Conservation (phyloP, 1,140 invertebrate genomes). For the Anastatus disparis region DNA sequence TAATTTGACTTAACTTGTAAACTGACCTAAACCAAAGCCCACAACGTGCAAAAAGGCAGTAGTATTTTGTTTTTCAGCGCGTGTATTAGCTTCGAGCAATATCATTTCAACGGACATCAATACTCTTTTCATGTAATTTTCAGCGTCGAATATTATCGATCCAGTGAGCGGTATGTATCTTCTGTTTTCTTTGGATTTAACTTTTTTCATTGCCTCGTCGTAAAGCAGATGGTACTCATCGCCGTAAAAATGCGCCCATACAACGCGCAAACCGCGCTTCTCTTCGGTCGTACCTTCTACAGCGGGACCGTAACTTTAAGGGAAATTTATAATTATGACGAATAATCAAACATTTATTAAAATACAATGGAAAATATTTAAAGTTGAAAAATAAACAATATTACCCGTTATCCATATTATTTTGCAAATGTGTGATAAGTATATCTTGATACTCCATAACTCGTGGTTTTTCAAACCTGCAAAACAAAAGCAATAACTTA, state of each 20-base stretch:
- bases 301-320: constrained; percentile 42
- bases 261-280: constrained; percentile 47
- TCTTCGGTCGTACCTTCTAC: constrained; percentile 45
- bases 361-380: neutral
- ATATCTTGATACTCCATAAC: constrained; percentile 72
- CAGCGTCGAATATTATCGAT: constrained; percentile 59
- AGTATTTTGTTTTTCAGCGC: constrained; percentile 61
- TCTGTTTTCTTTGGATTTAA: constrained; percentile 54
- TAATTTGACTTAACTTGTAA: constrained; percentile 37
- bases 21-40: constrained; percentile 63
- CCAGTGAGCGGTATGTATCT: constrained; percentile 51
- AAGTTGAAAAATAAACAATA: no score
- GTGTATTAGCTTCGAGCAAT: constrained; percentile 61
- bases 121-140: constrained; percentile 63
- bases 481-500: neutral
- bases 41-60: constrained; percentile 65
- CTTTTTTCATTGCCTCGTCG: constrained; percentile 51
- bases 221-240: constrained; percentile 57
- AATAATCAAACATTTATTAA: no score
- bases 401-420: constrained; percentile 66
- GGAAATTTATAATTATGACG: no score
- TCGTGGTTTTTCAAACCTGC: constrained; percentile 61
- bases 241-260: constrained; percentile 62
- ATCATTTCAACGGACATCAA: constrained; percentile 63
- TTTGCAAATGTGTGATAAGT: constrained; percentile 65